Evolutionary conservation across 2,113 vertebrate genomes (phyloP), one percentile per base, ranked within the genome.

Genomic region (Nesospiza acunhae): DNA sequence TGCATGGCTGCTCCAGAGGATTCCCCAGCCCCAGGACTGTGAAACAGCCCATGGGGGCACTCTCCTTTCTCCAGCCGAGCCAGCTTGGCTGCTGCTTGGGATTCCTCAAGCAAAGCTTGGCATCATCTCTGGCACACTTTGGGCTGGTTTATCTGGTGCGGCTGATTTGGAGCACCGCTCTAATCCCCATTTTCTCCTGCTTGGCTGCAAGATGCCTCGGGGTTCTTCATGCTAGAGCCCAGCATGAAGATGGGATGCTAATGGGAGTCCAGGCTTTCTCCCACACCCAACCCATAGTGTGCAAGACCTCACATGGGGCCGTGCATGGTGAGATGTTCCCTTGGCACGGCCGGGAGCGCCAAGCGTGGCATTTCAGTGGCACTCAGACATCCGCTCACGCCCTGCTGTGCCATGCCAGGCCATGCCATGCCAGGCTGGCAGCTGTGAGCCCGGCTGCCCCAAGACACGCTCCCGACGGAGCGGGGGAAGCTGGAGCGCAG

Each of bases 91-190:
- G 37, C 69, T 87, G 58, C 22, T 72, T 94, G 70, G 87, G 81
- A 91, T 95, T 93, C 78, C 84, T 89, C 75, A 62, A 69, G 70
- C 89, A 83, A 62, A 92, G 84, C 70, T 87, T 95, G 94, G 95
- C 93, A 87, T 68, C 27, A 1, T 82, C 81, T 73, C 66, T 84
- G 81, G 84, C 95, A 95, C 37, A 76, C 87, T 75, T 72, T 42
- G 70, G 92, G 78, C 94, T 96, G 84, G 93, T 97, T 96, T 72
- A 55, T 92, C 96, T 93, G 79, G 87, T 93, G 67, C 0, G 3
- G 81, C 94, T 74, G 68, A 93, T 94, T 85, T 2, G 4, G 82
- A 72, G 53, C 84, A 64, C 69, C 0, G 0, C 85, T 92, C 50
- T 56, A 50, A 70, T 80, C 64, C 53, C 50, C 10, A 1, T 59